A percentile compares a stretch with the other conserved stretches of the same genome.
Evolutionary conservation across 2,113 vertebrate genomes (phyloP).

Genomic region (Phylloscopus trochiloides): DNA sequence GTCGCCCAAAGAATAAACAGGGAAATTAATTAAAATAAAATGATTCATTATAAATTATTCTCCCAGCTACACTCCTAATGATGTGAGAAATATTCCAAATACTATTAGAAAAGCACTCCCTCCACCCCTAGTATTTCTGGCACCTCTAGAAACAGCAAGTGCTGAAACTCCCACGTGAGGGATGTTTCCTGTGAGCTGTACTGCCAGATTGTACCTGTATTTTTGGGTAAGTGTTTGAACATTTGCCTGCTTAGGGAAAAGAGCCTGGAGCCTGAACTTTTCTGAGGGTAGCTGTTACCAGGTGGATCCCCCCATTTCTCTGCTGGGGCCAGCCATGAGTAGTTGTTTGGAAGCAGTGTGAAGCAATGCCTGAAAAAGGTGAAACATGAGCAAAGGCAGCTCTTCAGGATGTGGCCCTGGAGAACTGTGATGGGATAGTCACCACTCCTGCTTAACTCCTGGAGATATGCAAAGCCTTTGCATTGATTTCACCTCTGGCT

Average conservation of each 20-base stretch:
- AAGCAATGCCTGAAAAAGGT: not conserved
- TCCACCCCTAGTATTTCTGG: conserved; percentile 30
- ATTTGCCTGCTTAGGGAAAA: conserved; percentile 14
- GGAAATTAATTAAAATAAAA: conserved; percentile 42
- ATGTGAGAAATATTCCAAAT: conserved; percentile 59
- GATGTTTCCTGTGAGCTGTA: conserved; percentile 49
- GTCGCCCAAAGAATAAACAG: conserved; percentile 12
- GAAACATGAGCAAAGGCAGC: not conserved
- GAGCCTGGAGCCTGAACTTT: not conserved
- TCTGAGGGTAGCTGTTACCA: not conserved
- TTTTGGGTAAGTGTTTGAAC: conserved; percentile 32
- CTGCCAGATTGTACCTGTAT: conserved; percentile 43
- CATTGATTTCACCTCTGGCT: not conserved
- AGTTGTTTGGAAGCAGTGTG: not conserved
- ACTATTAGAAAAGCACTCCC: conserved; percentile 35
- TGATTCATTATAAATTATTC: conserved; percentile 38
- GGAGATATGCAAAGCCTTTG: not conserved
- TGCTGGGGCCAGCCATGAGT: not conserved
- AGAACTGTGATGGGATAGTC: not conserved
- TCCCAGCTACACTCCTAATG: conserved; percentile 26
- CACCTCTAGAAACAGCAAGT: conserved; percentile 56
- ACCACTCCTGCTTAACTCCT: not conserved
- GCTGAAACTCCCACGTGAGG: conserved; percentile 45
- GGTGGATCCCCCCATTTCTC: not conserved
- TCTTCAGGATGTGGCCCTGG: not conserved